Base-by-base conservation (phyloP, 2,888 invertebrate genomes). In the Cantharis flavilabris region DNA sequence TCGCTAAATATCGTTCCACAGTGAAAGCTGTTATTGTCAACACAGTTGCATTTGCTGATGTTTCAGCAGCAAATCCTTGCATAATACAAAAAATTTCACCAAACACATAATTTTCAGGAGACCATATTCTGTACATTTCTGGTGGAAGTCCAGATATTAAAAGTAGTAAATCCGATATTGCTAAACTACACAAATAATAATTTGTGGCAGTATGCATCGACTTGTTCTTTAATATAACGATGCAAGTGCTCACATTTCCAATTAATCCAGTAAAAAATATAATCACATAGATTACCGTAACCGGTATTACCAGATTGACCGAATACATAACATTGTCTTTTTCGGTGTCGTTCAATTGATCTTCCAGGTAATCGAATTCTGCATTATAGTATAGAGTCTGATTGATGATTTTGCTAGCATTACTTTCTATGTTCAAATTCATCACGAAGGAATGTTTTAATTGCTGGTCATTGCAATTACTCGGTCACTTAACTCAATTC, bases 191-290 rank as follows among this genome's bases (percentile, higher is more conserved):
- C 75, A 97, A 89, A 86, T 97, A 97, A 85, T 93, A 94, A 84
- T 94, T 94, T 9, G 94, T 94, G 3, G 94, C 94, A 16, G 94
- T 94, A 84, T 95, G 96, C 95, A 97, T 95, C 80, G 93, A 94
- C 82, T 93, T 93, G 88, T 96, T 96, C 79, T 92, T 91, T 18
- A 93, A 91, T 80, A 97, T 96, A 18, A 97, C 96, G 76, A 96
- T 90, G 85, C 97, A 97, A 1, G 96, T 97, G 84, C 94, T 93
- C 64, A 95, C 90, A 86, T 97, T 97, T 2, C 97, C 97, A 23
- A 96, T 88, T 3, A 96, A 89, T 3, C 97, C 96, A 7, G 93
- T 93, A 10, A 96, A 85, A 84, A 96, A 94, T 83, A 96, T 96
- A n/a, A 94, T 81, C 0, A 90, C 88, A 87, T 96, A 97, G 76